These are phyloP conservation scores for Chelmon rostratus DNA, from an alignment of 2,797 vertebrate genomes.

Conservation along the genomic window DNA sequence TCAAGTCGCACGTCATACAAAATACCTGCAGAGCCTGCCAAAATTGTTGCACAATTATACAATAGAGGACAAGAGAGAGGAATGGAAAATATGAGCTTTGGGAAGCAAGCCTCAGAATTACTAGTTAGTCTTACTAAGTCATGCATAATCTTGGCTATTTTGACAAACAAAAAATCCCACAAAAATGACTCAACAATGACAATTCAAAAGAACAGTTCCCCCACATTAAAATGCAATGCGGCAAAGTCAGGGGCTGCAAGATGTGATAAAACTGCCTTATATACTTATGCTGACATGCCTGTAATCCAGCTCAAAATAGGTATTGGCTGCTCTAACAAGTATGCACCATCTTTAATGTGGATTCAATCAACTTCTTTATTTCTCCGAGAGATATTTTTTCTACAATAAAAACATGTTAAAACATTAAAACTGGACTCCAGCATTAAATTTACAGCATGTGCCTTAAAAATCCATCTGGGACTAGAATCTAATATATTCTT, in stretches of 20 bases:
- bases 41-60: constrained; percentile 39
- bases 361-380: neutral
- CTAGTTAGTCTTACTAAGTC: constrained; percentile 2
- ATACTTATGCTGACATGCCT: neutral
- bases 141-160: constrained; percentile 4
- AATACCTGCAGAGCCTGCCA: constrained; percentile 44
- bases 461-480: neutral
- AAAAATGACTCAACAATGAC: neutral
- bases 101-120: constrained; percentile 26
- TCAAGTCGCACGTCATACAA: constrained; percentile 22
- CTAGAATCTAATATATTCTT: neutral
- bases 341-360: neutral
- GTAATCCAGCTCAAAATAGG: neutral
- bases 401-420: neutral
- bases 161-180: neutral
- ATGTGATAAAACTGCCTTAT: neutral
- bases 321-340: neutral
- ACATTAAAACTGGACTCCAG: neutral
- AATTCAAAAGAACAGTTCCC: constrained; percentile 6
- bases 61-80: constrained; percentile 37
- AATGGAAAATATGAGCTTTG: constrained; percentile 33
- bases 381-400: neutral
- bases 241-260: neutral
- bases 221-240: neutral
- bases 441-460: neutral